Evolutionary conservation across 2,797 vertebrate genomes (phyloP).

Genomic region (Anisognathus igniventris): DNA sequence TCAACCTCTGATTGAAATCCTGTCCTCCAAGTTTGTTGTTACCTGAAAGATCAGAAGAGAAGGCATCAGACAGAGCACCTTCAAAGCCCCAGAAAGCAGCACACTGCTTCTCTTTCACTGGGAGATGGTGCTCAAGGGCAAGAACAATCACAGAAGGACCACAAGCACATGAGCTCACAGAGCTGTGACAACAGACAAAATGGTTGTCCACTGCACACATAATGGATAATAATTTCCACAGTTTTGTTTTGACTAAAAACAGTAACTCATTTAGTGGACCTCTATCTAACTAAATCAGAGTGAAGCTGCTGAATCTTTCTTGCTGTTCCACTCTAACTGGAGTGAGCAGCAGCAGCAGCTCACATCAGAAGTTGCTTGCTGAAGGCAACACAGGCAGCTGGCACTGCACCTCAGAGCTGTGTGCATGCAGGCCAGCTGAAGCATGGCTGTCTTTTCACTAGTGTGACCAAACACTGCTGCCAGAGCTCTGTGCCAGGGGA

Average conservation of each 20-base stretch:
- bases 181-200: neutral
- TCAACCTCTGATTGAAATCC: constrained; percentile 93
- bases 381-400: neutral
- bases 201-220: rapidly evolving
- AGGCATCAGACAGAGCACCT: neutral
- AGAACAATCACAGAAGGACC: neutral
- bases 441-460: neutral
- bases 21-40: constrained; percentile 98
- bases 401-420: neutral
- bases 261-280: neutral
- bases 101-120: neutral
- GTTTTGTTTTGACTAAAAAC: neutral
- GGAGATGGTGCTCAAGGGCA: neutral
- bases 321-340: neutral
- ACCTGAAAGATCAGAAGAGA: constrained; percentile 63
- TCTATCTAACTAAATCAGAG: neutral
- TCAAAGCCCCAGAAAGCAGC: neutral
- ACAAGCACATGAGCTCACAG: neutral
- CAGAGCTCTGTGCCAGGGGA: neutral
- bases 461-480: neutral
- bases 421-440: neutral
- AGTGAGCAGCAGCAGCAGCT: neutral
- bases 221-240: neutral
- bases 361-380: neutral
- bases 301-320: neutral